Conservation (phyloP, 2,888 invertebrate species). For the Ophioninae sp. region DNA sequence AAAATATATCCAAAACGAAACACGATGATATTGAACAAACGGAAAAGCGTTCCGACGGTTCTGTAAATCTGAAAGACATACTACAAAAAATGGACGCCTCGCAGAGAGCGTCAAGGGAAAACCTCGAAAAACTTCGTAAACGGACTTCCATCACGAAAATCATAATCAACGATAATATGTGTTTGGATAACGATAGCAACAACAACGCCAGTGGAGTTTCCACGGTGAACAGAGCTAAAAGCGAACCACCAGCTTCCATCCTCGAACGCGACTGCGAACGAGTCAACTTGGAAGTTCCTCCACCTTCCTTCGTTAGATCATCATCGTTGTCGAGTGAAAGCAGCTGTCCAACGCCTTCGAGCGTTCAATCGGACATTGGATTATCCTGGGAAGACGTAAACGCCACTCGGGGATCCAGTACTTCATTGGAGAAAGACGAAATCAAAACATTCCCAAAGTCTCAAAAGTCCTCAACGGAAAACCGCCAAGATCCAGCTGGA, state of each 20-base stretch:
- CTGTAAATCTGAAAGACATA: conserved; percentile 77
- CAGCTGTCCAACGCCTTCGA: conserved; percentile 75
- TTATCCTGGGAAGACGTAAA: conserved; percentile 77
- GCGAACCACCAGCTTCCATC: conserved; percentile 64
- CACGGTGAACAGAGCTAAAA: conserved; percentile 56
- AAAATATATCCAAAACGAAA: conserved; percentile 31
- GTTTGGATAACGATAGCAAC: conserved; percentile 62
- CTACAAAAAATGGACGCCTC: conserved; percentile 73
- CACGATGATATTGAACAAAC: conserved; percentile 35
- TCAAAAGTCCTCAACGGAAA: conserved; percentile 43
- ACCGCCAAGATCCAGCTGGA: conserved; percentile 53
- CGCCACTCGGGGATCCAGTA: conserved; percentile 63
- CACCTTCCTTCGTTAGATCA: conserved; percentile 71
- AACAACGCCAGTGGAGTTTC: conserved; percentile 59
- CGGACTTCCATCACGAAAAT: conserved; percentile 77
- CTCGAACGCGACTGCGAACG: conserved; percentile 59
- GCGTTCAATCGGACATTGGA: conserved; percentile 74
- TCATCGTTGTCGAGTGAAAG: conserved; percentile 76
- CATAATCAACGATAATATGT: conserved; percentile 74
- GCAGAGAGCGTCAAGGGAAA: conserved; percentile 74
- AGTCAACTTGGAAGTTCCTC: conserved; percentile 67
- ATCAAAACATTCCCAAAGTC: conserved; percentile 44
- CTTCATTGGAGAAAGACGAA: conserved; percentile 70
- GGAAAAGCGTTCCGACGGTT: conserved; percentile 65
- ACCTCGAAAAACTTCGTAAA: conserved; percentile 76